phyloP scores from a whole-genome alignment of 2,888 invertebrate genomes.

The Netelia inedita region DNA sequence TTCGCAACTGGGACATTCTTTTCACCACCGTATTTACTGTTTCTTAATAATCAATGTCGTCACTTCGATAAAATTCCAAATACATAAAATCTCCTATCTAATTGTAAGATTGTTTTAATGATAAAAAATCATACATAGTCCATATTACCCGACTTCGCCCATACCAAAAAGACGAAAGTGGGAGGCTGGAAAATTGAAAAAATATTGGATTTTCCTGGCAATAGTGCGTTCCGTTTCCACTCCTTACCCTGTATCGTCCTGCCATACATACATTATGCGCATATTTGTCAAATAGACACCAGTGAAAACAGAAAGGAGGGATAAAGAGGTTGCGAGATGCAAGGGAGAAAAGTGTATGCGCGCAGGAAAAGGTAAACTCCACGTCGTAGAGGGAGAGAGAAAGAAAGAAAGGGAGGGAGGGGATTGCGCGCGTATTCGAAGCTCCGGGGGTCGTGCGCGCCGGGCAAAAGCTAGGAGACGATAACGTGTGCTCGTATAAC shows the following conservation, averaged over 20 bases:
- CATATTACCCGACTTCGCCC: neutral
- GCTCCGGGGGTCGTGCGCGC: constrained; percentile 32
- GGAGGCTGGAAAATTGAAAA: constrained; percentile 54
- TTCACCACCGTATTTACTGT: too few relatives aligned
- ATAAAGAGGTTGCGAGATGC: constrained; percentile 2
- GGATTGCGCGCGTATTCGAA: constrained; percentile 24
- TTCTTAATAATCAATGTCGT: too few relatives aligned
- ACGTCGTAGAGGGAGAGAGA: neutral
- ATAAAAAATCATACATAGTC: neutral
- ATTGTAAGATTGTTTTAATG: too few relatives aligned
- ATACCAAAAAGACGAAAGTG: constrained; percentile 23
- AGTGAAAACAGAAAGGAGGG: constrained; percentile 3
- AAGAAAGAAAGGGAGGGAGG: neutral
- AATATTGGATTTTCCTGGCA: constrained; percentile 53
- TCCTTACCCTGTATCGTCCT: constrained; percentile 1
- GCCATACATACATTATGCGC: constrained; percentile 17
- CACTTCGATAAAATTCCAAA: too few relatives aligned
- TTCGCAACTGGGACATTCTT: too few relatives aligned
- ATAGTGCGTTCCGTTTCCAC: neutral
- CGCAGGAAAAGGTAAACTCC: neutral
- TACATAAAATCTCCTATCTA: too few relatives aligned
- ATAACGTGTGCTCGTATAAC: constrained; percentile 68
- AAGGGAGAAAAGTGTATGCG: neutral
- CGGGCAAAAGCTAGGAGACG: constrained; percentile 50
- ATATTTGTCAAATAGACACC: constrained; percentile 10